Conservation (phyloP, 2,888 invertebrate species). For the Nezara viridula region DNA sequence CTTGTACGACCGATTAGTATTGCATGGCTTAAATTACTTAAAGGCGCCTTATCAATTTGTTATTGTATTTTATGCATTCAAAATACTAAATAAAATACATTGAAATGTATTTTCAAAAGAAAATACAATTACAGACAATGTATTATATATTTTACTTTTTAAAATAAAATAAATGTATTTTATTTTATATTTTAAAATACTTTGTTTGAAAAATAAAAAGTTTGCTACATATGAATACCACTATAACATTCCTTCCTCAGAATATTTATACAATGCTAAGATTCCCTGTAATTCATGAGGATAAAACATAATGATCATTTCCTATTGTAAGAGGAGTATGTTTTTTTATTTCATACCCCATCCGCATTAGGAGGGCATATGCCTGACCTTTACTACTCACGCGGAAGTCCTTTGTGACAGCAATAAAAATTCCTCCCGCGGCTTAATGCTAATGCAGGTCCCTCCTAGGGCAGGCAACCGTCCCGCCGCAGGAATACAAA, state of each 20-base stretch:
- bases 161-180: too few relatives aligned
- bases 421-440: background rate
- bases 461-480: background rate
- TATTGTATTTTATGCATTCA: too few relatives aligned
- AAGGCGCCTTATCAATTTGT: too few relatives aligned
- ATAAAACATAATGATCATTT: background rate
- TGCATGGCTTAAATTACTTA: too few relatives aligned
- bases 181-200: too few relatives aligned
- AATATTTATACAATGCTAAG: background rate
- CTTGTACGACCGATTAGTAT: too few relatives aligned
- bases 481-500: background rate
- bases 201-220: too few relatives aligned
- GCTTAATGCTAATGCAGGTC: background rate
- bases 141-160: too few relatives aligned
- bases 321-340: background rate
- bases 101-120: too few relatives aligned
- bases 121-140: too few relatives aligned
- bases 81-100: too few relatives aligned
- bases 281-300: background rate
- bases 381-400: background rate
- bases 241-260: background rate
- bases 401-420: conserved; percentile 12
- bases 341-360: background rate
- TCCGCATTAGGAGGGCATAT: background rate
- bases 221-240: too few relatives aligned